These are phyloP conservation scores for Drosophila setifemur DNA, from an alignment of 1,140 invertebrate genomes.

Conservation along the genomic window DNA sequence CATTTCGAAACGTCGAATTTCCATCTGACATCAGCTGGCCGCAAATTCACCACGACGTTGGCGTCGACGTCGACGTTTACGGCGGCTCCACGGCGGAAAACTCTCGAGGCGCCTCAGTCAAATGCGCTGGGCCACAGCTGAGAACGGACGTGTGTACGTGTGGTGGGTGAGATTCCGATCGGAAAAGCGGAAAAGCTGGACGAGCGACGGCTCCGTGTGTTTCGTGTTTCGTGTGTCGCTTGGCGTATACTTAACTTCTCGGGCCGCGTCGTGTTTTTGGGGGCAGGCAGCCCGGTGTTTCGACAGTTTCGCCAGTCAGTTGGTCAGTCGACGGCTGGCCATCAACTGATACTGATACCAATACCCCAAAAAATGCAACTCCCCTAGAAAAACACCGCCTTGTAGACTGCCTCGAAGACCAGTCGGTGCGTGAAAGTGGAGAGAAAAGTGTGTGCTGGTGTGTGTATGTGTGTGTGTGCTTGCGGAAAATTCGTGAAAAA, in stretches of 20 bases:
- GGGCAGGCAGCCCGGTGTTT: not conserved
- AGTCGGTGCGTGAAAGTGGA: not conserved
- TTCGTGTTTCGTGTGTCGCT: not conserved
- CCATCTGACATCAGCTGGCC: conserved; percentile 15
- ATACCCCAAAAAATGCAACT: conserved; percentile 9
- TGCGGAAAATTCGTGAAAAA: conserved; percentile 37
- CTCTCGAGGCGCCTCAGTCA: not conserved
- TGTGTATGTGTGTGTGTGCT: too few relatives aligned
- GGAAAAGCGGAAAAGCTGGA: not conserved
- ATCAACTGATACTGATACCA: conserved; percentile 3
- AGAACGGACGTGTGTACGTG: conserved; percentile 60
- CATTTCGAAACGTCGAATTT: not conserved
- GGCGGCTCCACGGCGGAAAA: conserved; percentile 1
- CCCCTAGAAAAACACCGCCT: not conserved
- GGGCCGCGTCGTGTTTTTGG: not conserved
- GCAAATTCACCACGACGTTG: conserved; percentile 8
- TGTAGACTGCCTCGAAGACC: not conserved
- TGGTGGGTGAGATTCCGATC: not conserved
- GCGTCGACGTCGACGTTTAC: not conserved
- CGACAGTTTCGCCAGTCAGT: conserved; percentile 12
- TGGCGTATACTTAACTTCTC: not conserved
- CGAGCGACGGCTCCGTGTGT: not conserved
- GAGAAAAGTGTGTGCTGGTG: conserved; percentile 34
- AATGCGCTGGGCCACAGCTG: conserved; percentile 55
- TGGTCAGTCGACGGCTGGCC: conserved; percentile 14